Base-by-base conservation (phyloP, 2,888 invertebrate species). In the Aradus depressus region DNA sequence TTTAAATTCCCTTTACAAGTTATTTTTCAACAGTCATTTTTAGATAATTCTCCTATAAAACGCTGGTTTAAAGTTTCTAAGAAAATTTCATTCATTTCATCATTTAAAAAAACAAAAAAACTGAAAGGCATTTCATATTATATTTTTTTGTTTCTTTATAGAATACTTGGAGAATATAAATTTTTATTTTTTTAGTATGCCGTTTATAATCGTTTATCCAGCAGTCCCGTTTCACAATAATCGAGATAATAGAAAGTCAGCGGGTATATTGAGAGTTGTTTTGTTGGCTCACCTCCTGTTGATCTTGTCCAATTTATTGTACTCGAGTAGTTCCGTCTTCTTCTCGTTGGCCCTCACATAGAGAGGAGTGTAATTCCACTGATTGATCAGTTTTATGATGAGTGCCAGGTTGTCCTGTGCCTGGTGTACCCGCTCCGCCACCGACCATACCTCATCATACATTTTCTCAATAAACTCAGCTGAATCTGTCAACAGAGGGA, bases 291-390 rank as follows among this genome's bases (percentile, higher is more conserved):
- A 60, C 59, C 59, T 55, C 37, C 77, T 70, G 3, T 74, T 72
- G 4, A 68, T 65, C 16, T 75, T 67, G 23, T 52, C 54, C 31
- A 57, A 26, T 59, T 80, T 80, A 3, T 67, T 67, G 2, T 79
- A 69, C 23, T 74, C 73, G 1, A 87, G 64, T 39, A 77, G 65
- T 59, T 74, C 68, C 32, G 74, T 73, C 6, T 74, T 72, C 61
- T 77, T 77, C 1, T 72, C 71, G 60, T 83, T 81, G 61, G 80
- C 84, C 19, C 92, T 70, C 62, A 80, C 77, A 64, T 84, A 85
- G 5, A 93, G 68, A 0, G 91, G 86, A 12, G 71, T 63, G 56
- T 76, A 74, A 1, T 81, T 81, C 90, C 91, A 92, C 0, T 71
- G 69, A 1, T 75, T 72, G 22, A 85, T 77, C 44, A 73, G 72